Evolutionary conservation across 2,113 vertebrate species (phyloP).

Genomic region (Orthonyx spaldingii): DNA sequence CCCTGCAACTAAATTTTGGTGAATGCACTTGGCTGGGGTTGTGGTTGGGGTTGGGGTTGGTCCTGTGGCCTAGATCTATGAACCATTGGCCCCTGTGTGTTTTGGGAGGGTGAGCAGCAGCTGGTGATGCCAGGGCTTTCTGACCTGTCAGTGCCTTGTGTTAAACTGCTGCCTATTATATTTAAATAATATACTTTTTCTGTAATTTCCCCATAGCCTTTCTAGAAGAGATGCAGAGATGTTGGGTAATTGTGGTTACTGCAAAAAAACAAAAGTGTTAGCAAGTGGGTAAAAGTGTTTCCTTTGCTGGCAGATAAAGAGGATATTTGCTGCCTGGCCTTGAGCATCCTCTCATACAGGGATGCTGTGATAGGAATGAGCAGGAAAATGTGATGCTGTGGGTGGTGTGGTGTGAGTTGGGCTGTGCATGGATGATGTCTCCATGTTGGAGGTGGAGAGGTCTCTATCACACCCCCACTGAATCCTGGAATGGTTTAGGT

Average conservation of each 20-base stretch:
- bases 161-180: neutral
- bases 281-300: neutral
- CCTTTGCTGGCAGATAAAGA: constrained; percentile 25
- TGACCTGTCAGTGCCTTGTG: neutral
- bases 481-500: neutral
- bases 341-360: neutral
- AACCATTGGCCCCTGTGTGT: neutral
- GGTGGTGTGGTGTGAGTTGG: neutral
- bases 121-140: neutral
- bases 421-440: neutral
- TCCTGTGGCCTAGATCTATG: neutral
- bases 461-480: neutral
- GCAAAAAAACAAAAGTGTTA: neutral
- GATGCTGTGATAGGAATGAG: neutral
- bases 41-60: too few relatives aligned
- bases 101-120: neutral
- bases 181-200: neutral
- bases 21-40: rapidly evolving
- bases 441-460: neutral
- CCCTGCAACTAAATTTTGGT: rapidly evolving
- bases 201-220: neutral
- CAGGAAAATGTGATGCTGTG: neutral
- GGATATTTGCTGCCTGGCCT: neutral
- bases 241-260: neutral
- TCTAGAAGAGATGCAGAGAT: rapidly evolving